Evolutionary conservation across 2,113 vertebrate genomes (phyloP), one percentile per base, ranked within the genome.

Genomic region (Ondatra zibethicus): DNA sequence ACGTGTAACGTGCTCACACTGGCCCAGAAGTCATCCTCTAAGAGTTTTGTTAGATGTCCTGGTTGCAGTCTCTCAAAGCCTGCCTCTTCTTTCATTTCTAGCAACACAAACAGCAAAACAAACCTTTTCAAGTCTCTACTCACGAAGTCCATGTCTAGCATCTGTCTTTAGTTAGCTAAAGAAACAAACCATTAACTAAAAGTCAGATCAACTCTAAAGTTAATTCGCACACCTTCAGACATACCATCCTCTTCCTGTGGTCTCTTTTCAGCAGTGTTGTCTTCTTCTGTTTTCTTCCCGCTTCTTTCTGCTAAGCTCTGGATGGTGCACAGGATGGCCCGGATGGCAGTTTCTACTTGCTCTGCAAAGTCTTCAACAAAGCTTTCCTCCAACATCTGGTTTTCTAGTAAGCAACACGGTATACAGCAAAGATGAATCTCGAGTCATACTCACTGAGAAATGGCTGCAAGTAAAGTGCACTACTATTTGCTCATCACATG

Each of bases 261-360:
- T 66, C 92, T 87, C 50, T 91, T 23, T 70, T 97, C 91, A 97
- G 98, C 72, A 77, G 97, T 82, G 17, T 63, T 88, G 23, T 97
- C 92, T n/a, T 97, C 92, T n/a, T 98, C 96, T 78, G 97, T 97
- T 42, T 55, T 97, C 88, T 99, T 97, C 36, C 96, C 94, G 90
- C 97, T 98, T 92, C 98, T 99, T 97, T 99, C 99, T 70, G 99
- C 98, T 36, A 99, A 98, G 45, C 97, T 99, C 98, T 99, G 99
- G 33, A 99, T 98, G 12, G 99, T 99, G 98, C 98, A 99, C 72
- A 99, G 98, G 93, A 99, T 98, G 10, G 97, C 97, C 94, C 7
- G 99, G 97, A 99, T 99, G 97, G 98, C 98, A 5, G 97, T 94
- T 98, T 99, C 99, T 96, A 99, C 96, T 95, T 99, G 98, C 33